A percentile compares a stretch with the other conserved stretches of the same genome.
Conservation (phyloP, 2,113 vertebrate species). For the Ovis canadensis region DNA sequence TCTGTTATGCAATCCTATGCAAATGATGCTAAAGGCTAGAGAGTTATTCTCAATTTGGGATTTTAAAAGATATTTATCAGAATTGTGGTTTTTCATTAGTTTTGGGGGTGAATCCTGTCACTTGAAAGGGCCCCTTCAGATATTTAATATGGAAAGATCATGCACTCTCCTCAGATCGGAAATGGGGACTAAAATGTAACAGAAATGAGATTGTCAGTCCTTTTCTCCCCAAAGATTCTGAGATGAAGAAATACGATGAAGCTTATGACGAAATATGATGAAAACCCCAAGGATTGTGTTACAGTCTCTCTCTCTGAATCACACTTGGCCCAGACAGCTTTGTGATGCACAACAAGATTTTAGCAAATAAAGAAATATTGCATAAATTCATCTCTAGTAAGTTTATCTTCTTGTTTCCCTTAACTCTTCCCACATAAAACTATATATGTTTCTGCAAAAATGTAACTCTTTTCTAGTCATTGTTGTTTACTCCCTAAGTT, state of each 20-base stretch:
- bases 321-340: background rate
- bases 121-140: background rate
- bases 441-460: background rate
- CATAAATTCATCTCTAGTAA: background rate
- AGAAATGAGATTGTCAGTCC: background rate
- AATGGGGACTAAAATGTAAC: background rate
- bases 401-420: background rate
- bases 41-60: background rate
- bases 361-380: background rate
- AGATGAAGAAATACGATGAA: background rate
- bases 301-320: background rate
- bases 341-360: background rate
- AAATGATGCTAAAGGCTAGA: background rate
- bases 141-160: background rate
- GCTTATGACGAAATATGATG: background rate
- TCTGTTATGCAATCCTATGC: background rate
- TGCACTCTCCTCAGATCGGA: background rate
- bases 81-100: background rate
- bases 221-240: background rate
- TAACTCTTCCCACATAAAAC: background rate
- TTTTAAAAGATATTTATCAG: background rate
- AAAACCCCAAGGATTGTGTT: background rate
- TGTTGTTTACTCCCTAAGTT: background rate
- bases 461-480: background rate
- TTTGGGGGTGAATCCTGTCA: fast-evolving